Evolutionary conservation across 2,888 invertebrate species (phyloP), one percentile per base, ranked within the genome.

Genomic region (Drosophila subsilvestris): DNA sequence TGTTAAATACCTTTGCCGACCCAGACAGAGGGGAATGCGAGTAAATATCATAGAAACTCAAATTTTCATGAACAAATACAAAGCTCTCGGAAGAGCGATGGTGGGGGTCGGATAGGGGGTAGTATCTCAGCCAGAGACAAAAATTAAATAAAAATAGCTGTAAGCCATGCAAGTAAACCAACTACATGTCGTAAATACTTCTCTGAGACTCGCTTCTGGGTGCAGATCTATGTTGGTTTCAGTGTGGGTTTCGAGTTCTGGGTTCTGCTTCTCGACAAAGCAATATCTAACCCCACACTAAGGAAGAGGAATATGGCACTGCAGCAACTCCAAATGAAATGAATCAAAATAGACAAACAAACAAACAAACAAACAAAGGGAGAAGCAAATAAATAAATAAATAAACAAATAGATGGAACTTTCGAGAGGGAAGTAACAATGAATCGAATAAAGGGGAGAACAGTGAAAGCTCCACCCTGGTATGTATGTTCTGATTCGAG

Each of bases 131-230:
- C 51, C 44, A 75, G 47, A 49, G 76, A 63, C 74, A 74, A 65
- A 81, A 85, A 89, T 86, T 61, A 89, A 80, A 86, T 87, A 87
- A 89, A 86, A 86, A 86, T 89, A 86, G 89, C 86, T 89, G 63
- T 57, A 74, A 87, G 86, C 86, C 74, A 76, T 69, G 44, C 50
- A 7, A 27, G 53, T 56, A 49, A 47, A 56, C 51, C 55, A 56
- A 66, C 67, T 68, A 57, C 48, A 44, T 47, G 37, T 25, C 29
- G 55, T 8, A 7, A 3, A 22, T 22, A 20, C 57, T 51, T 27
- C 29, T n/a, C 65, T 60, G 18, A 50, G 8, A 56, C 56, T 55
- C 20, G 44, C 14, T 37, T 14, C 27, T 14, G 18, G 42, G n/a
- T 54, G 14, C n/a, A 27, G 44, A 5, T 55, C 12, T 44, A 14